A percentile compares a stretch with the other conserved stretches of the same genome.
Conservation (phyloP, 2,888 invertebrate genomes). For the Steromphala cineraria region DNA sequence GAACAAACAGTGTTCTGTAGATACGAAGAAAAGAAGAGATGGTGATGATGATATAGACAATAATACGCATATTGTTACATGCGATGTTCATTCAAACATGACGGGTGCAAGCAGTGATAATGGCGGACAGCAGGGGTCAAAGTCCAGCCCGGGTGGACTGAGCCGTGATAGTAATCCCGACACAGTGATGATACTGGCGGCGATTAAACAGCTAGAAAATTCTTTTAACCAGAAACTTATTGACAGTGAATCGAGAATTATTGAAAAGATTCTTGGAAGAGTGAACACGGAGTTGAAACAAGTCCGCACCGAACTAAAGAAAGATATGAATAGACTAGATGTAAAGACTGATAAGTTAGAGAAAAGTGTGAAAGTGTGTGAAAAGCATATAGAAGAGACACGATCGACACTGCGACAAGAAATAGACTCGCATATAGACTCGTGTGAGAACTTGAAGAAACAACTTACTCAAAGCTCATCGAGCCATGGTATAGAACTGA, state of each 20-base stretch:
- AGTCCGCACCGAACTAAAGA: background rate
- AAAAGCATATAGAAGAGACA: background rate
- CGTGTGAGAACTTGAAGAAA: background rate
- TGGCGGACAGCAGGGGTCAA: background rate
- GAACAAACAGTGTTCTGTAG: background rate
- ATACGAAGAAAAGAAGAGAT: background rate
- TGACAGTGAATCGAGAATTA: background rate
- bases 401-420: background rate
- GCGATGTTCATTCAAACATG: background rate
- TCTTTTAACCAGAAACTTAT: background rate
- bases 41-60: background rate
- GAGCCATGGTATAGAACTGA: background rate
- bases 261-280: background rate
- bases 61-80: background rate
- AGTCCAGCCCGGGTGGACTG: background rate
- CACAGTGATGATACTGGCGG: background rate
- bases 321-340: background rate
- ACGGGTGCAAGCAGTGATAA: background rate
- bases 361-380: background rate
- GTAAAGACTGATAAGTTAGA: background rate
- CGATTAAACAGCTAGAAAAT: background rate
- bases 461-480: background rate
- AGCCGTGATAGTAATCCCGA: background rate
- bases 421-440: background rate
- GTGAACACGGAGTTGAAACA: background rate